Percentiles rank a stretch among this genome's conserved stretches.
Conservation (phyloP, 2,888 invertebrate species). For the Drosophila mettleri region DNA sequence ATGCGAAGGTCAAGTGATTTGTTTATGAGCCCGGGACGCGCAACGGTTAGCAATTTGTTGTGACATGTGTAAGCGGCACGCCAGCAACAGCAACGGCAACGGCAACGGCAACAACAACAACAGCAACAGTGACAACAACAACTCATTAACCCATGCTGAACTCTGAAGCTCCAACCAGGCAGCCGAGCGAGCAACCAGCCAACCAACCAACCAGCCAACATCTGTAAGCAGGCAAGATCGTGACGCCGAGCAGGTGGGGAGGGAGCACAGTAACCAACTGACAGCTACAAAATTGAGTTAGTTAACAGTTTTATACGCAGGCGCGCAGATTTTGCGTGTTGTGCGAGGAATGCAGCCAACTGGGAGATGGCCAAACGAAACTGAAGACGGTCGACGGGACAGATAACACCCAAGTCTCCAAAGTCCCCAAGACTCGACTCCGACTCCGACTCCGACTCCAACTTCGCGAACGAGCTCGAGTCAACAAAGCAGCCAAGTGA, state of each 20-base stretch:
- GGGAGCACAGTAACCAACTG: slow-evolving; percentile 64
- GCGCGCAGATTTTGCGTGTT: slow-evolving; percentile 82
- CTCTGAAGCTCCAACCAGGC: slow-evolving; percentile 49
- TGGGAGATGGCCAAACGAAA: slow-evolving; percentile 53
- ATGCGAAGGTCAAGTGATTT: slow-evolving; percentile 74
- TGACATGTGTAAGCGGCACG: slow-evolving; percentile 75
- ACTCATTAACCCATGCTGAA: slow-evolving; percentile 81
- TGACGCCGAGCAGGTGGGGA: not conserved
- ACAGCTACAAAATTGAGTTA: slow-evolving; percentile 85
- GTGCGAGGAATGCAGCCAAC: slow-evolving; percentile 56
- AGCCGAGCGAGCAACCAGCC: slow-evolving; percentile 27
- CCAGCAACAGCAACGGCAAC: slow-evolving; percentile 41
- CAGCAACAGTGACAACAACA: slow-evolving; percentile 57
- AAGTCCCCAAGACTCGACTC: slow-evolving; percentile 20
- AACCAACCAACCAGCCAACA: slow-evolving; percentile 38
- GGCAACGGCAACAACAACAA: slow-evolving; percentile 27
- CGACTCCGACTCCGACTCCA: slow-evolving; percentile 36
- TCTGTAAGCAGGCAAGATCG: slow-evolving; percentile 37
- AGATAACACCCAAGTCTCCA: slow-evolving; percentile 70
- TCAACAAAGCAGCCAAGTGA: slow-evolving; percentile 72
- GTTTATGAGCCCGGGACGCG: slow-evolving; percentile 59
- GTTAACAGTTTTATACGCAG: slow-evolving; percentile 85
- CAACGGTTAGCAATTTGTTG: slow-evolving; percentile 78
- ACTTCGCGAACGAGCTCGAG: slow-evolving; percentile 10
- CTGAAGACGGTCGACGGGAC: slow-evolving; percentile 76